A percentile compares a stretch with the other conserved stretches of the same genome.
Evolutionary conservation across 2,113 vertebrate genomes (phyloP).

Genomic region (Aldabrachelys gigantea): DNA sequence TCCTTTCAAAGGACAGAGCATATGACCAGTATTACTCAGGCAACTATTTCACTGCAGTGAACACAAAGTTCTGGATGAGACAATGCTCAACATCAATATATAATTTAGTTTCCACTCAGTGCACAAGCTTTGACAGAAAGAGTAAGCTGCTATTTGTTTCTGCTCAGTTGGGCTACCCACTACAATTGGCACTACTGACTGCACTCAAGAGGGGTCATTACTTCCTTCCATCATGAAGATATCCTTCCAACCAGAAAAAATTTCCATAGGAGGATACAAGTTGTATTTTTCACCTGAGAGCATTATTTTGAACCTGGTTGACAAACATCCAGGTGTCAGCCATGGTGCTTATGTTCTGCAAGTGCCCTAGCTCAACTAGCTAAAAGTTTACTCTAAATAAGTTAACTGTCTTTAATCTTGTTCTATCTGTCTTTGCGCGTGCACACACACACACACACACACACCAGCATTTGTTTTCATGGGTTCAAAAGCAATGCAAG

Average conservation of each 20-base stretch:
- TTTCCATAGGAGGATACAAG: not conserved
- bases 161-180: not conserved
- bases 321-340: constrained; percentile 41
- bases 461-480: not conserved
- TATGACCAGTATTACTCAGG: not conserved
- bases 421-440: not conserved
- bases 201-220: not conserved
- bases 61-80: not conserved
- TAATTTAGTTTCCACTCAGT: not conserved
- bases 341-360: not conserved
- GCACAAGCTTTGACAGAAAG: not conserved
- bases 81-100: not conserved
- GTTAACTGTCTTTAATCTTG: not conserved
- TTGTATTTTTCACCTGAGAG: not conserved
- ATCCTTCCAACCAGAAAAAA: not conserved
- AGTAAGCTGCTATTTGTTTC: not conserved
- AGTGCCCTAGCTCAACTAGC: not conserved
- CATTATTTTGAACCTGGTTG: not conserved
- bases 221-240: not conserved
- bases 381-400: not conserved
- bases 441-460: not conserved
- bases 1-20: not conserved
- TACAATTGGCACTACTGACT: constrained; percentile 1
- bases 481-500: not conserved
- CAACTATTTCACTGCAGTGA: not conserved